Conservation (phyloP, 2,113 vertebrate genomes). For the Bubo blakistoni region DNA sequence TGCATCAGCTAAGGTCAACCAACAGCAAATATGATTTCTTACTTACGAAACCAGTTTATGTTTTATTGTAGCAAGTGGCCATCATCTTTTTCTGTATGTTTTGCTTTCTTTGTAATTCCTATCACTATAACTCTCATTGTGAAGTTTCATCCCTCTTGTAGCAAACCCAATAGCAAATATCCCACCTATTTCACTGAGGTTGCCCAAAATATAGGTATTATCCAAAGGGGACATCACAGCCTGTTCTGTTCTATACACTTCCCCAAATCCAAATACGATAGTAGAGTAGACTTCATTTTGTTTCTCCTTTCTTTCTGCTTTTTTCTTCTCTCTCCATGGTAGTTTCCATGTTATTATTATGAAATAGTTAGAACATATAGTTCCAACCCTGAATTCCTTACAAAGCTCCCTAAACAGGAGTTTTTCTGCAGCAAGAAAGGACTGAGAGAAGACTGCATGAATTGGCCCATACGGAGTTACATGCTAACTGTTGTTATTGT, state of each 20-base stretch:
- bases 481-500: conserved; percentile 71
- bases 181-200: background rate
- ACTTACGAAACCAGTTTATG: background rate
- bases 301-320: background rate
- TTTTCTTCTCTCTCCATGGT: background rate
- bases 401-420: conserved; percentile 4
- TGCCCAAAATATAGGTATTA: background rate
- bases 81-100: background rate
- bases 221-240: background rate
- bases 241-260: background rate
- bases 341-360: background rate
- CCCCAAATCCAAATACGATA: background rate
- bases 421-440: conserved; percentile 44
- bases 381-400: conserved; percentile 11
- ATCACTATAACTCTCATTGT: background rate
- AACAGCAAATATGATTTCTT: background rate
- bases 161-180: background rate
- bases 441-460: conserved; percentile 37
- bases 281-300: background rate
- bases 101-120: background rate
- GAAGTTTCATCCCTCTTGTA: background rate
- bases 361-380: conserved; percentile 3
- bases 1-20: background rate
- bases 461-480: conserved; percentile 61
- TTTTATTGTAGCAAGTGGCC: background rate